Conservation (phyloP, 2,888 invertebrate genomes). For the Hydrotaea diabolus region DNA sequence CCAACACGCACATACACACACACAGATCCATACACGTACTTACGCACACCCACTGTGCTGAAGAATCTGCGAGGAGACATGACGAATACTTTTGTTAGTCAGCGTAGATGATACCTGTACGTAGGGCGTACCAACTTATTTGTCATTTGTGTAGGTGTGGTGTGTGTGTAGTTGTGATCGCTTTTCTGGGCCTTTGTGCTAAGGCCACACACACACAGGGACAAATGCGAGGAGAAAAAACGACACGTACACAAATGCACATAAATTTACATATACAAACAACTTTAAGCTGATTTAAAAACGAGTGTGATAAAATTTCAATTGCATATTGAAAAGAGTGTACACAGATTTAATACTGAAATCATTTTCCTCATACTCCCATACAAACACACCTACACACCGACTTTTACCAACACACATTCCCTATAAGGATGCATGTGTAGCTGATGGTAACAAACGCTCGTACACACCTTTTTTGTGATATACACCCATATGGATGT, state of each 20-base stretch:
- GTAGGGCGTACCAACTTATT: conserved; percentile 20
- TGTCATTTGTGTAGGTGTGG: conserved; percentile 13
- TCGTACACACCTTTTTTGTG: neutral
- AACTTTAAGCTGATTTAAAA: conserved; percentile 47
- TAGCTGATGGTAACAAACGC: neutral
- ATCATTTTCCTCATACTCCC: neutral
- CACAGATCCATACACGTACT: neutral
- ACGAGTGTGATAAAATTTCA: conserved; percentile 52
- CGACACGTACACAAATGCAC: conserved; percentile 24
- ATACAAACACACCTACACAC: neutral
- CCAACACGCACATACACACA: neutral
- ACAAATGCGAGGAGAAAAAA: neutral
- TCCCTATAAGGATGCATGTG: neutral
- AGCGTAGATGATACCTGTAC: neutral
- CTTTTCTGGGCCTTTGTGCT: neutral
- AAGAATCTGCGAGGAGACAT: neutral
- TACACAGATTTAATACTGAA: conserved; percentile 19
- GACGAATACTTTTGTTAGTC: neutral
- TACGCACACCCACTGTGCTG: too few relatives aligned
- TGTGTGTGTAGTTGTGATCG: neutral
- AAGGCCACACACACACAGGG: neutral
- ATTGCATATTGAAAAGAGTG: conserved; percentile 47
- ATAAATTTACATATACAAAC: conserved; percentile 50
- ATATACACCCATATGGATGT: too few relatives aligned
- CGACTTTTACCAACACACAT: neutral